Percentiles rank a stretch among this genome's conserved stretches.
Conservation (phyloP, 2,113 vertebrate species). For the Pimephales promelas region DNA sequence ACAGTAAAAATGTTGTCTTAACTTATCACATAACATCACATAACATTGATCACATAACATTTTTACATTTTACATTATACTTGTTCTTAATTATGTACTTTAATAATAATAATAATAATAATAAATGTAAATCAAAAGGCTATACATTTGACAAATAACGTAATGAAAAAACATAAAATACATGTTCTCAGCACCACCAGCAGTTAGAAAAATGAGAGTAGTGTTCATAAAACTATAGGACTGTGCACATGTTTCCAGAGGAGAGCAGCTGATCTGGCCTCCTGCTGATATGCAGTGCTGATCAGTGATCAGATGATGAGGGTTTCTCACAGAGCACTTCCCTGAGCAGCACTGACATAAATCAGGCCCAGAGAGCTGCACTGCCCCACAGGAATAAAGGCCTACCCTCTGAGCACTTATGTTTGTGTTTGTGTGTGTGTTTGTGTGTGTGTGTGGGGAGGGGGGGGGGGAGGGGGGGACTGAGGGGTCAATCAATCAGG, state of each 20-base stretch:
- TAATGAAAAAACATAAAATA: not conserved
- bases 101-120: too few species aligned
- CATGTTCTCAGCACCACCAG: not conserved
- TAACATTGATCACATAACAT: too few species aligned
- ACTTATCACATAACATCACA: too few species aligned
- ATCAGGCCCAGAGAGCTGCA: conserved; percentile 46
- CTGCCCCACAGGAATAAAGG: conserved; percentile 27
- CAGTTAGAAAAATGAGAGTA: not conserved
- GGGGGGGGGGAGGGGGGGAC: too few species aligned
- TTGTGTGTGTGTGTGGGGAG: too few species aligned
- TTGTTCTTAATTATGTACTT: not conserved
- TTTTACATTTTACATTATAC: too few species aligned
- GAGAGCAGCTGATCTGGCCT: conserved; percentile 10
- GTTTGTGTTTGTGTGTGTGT: too few species aligned
- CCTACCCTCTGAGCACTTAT: conserved; percentile 21
- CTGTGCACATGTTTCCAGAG: not conserved
- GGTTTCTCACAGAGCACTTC: conserved; percentile 53
- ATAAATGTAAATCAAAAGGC: not conserved
- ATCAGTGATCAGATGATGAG: conserved; percentile 56
- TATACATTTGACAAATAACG: not conserved
- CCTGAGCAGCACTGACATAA: conserved; percentile 48
- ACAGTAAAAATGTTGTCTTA: too few species aligned
- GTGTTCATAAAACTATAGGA: not conserved
- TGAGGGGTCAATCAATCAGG: too few species aligned
- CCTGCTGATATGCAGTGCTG: conserved; percentile 46